Base-by-base conservation (phyloP, 2,113 vertebrate genomes). In the Puntigrus tetrazona region DNA sequence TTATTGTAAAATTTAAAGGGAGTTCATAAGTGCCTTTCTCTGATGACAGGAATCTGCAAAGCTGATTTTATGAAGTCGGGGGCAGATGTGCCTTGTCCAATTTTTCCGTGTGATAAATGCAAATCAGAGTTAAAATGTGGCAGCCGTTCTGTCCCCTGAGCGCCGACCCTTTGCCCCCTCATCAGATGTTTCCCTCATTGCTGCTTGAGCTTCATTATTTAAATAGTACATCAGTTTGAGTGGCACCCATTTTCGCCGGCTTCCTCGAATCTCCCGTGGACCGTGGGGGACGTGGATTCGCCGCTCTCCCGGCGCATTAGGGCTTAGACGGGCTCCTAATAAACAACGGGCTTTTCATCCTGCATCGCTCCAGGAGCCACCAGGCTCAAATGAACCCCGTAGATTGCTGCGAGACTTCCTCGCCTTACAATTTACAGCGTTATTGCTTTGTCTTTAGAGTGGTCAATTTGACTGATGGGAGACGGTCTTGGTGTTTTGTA, bases 121-220 rank as follows among this genome's bases (percentile, higher is more conserved):
- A 94, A 93, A 94, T 93, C 69, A 91, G 78, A 63, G 59, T 57
- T 74, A 63, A 83, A 59, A 74, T 4, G 38, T 81, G n/a, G 8
- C 31, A 57, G 65, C 29, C 27, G 14, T 38, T 87, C 83, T 47
- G 78, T 90, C 91, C 90, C 85, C 31, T 8, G 90, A 87, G 88
- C 85, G n/a, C 50, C 84, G 92, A 92, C 89, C 90, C 87, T 38
- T 77, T 90, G 92, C 92, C 92, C 90, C 87, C 85, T 83, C 89
- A 92, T 93, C 91, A 92, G 79, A 91, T 81, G 83, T 81, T 88
- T 89, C 83, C 92, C 91, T 90, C 89, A 86, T 92, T 91, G 90
- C 90, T 92, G 88, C 92, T 91, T 90, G 83, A 80, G 91, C 88
- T 90, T 89, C 89, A 92, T 93, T 93, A 94, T 93, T 94, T 90